Percentiles rank a stretch among this genome's conserved stretches.
phyloP scores from a whole-genome alignment of 1,140 invertebrate species.

The Druon quercuslanigerum region DNA sequence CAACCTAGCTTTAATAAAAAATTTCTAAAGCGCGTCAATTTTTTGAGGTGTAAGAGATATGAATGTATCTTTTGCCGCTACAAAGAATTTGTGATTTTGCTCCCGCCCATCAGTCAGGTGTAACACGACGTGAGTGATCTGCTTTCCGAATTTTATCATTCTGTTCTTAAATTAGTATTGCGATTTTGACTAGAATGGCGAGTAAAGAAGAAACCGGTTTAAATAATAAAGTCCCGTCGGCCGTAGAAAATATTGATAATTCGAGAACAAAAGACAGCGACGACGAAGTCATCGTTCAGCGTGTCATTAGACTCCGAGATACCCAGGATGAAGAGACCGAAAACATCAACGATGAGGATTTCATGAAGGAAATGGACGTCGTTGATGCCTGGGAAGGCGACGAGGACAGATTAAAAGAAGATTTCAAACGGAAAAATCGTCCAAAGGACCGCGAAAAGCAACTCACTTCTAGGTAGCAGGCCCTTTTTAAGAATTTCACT shows the following conservation, averaged over 20 bases:
- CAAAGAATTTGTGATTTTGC: no score
- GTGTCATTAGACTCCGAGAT: constrained; percentile 37
- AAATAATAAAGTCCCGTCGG: neutral
- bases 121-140: no score
- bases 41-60: no score
- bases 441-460: constrained; percentile 44
- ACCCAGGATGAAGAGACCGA: constrained; percentile 63
- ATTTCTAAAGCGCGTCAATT: no score
- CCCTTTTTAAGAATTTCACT: constrained; percentile 36
- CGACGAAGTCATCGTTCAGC: constrained; percentile 39
- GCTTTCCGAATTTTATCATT: no score
- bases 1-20: no score
- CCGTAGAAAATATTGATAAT: neutral
- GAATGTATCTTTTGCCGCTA: no score
- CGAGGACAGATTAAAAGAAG: constrained; percentile 55
- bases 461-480: constrained; percentile 61
- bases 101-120: no score
- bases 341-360: constrained; percentile 68
- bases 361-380: constrained; percentile 67
- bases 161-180: no score
- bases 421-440: constrained; percentile 37
- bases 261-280: constrained; percentile 36
- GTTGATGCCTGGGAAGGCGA: constrained; percentile 71
- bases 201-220: neutral
- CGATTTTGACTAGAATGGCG: neutral